Conservation (phyloP, 1,140 invertebrate genomes). For the Galendromus occidentalis region DNA sequence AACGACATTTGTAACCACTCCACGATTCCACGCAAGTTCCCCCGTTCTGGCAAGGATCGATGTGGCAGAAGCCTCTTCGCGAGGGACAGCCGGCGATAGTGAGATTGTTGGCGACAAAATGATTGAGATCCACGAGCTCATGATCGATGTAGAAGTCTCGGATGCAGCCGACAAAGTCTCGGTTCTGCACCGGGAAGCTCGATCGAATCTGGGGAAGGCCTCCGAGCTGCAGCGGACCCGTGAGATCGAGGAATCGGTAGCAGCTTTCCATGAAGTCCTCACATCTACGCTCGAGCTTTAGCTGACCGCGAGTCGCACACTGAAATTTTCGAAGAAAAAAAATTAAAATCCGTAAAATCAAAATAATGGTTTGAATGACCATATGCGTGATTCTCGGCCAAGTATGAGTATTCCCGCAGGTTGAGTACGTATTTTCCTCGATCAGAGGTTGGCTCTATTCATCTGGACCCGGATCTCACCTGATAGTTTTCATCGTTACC, state of each 20-base stretch:
- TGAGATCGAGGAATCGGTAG: conserved; percentile 81
- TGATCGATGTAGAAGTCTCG: conserved; percentile 71
- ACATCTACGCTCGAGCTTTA: conserved; percentile 35
- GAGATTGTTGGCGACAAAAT: conserved; percentile 71
- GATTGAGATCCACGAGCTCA: conserved; percentile 66
- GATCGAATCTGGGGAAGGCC: conserved; percentile 60
- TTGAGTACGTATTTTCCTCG: too few species aligned
- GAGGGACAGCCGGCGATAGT: conserved; percentile 67
- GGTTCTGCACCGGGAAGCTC: conserved; percentile 52
- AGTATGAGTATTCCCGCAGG: too few species aligned
- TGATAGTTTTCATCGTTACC: conserved; percentile 10
- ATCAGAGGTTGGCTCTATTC: too few species aligned
- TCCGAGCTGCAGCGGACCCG: conserved; percentile 80
- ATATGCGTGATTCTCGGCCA: too few species aligned
- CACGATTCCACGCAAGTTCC: conserved; percentile 68
- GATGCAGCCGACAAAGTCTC: conserved; percentile 75
- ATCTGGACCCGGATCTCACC: too few species aligned
- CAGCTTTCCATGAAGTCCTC: conserved; percentile 69
- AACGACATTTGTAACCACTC: conserved; percentile 66
- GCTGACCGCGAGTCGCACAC: background rate
- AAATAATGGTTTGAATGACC: too few species aligned
- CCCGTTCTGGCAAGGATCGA: conserved; percentile 61
- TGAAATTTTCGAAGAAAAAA: conserved; percentile 16
- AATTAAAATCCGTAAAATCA: too few species aligned
- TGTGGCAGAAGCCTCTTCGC: conserved; percentile 55